A percentile compares a stretch with the other conserved stretches of the same genome.
phyloP scores from a whole-genome alignment of 2,113 vertebrate species.

The Campylomormyrus tamandua region DNA sequence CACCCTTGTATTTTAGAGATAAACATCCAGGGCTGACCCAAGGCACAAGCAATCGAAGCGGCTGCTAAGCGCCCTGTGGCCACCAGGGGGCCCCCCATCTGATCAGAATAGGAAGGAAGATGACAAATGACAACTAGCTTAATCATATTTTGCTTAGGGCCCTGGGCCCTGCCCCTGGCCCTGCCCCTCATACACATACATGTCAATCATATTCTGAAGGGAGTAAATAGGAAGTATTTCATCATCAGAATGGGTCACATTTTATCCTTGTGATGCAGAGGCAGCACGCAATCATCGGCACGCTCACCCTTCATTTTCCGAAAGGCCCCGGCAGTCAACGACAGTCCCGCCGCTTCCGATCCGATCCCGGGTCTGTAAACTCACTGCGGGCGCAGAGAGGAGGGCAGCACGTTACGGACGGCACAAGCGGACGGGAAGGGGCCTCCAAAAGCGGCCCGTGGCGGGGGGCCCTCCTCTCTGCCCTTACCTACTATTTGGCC shows the following conservation, averaged over 20 bases:
- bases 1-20: not conserved
- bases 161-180: too few species aligned
- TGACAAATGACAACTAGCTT: not conserved
- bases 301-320: conserved; percentile 92
- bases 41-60: not conserved
- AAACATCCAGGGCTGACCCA: not conserved
- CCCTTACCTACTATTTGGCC: conserved; percentile 95
- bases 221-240: conserved; percentile 9
- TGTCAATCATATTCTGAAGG: not conserved
- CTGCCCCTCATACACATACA: not conserved
- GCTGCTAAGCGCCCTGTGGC: not conserved
- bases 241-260: not conserved
- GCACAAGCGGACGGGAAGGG: not conserved
- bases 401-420: not conserved
- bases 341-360: conserved; percentile 88
- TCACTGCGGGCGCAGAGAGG: conserved; percentile 64
- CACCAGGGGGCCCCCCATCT: not conserved
- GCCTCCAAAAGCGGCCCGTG: not conserved
- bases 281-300: not conserved
- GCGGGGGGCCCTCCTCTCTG: not conserved
- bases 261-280: not conserved
- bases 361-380: conserved; percentile 91
- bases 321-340: conserved; percentile 89
- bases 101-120: not conserved
- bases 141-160: not conserved